phyloP scores from a whole-genome alignment of 1,140 invertebrate species.

The Lucilia sericata region DNA sequence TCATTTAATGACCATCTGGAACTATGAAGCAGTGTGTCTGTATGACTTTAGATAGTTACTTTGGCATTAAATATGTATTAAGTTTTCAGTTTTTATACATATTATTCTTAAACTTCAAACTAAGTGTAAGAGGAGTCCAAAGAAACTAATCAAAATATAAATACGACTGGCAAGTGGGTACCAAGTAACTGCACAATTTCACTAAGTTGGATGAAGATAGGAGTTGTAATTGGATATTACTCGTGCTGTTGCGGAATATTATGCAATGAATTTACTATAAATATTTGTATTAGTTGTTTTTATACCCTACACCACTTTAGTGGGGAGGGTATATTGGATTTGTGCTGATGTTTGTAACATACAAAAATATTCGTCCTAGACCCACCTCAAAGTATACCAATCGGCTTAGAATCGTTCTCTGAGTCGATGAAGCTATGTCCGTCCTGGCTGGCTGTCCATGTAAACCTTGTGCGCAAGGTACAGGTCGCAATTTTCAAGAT shows the following conservation, averaged over 20 bases:
- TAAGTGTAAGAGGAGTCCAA: neutral
- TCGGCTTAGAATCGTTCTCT: no score
- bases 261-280: conserved; percentile 26
- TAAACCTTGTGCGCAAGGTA: no score
- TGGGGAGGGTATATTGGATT: no score
- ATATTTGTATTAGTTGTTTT: neutral
- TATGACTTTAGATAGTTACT: neutral
- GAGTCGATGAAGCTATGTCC: no score
- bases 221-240: conserved; percentile 26
- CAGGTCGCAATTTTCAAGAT: no score
- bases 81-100: neutral
- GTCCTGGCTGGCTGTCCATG: no score
- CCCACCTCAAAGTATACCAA: no score
- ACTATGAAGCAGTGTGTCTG: neutral
- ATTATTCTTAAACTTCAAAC: neutral
- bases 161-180: neutral
- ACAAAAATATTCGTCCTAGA: no score
- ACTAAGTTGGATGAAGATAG: no score
- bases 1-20: neutral
- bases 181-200: neutral
- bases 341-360: no score
- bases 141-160: neutral
- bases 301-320: no score
- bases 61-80: neutral
- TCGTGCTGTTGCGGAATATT: neutral